phyloP scores from a whole-genome alignment of 2,113 vertebrate species.

The Dromaius novaehollandiae region DNA sequence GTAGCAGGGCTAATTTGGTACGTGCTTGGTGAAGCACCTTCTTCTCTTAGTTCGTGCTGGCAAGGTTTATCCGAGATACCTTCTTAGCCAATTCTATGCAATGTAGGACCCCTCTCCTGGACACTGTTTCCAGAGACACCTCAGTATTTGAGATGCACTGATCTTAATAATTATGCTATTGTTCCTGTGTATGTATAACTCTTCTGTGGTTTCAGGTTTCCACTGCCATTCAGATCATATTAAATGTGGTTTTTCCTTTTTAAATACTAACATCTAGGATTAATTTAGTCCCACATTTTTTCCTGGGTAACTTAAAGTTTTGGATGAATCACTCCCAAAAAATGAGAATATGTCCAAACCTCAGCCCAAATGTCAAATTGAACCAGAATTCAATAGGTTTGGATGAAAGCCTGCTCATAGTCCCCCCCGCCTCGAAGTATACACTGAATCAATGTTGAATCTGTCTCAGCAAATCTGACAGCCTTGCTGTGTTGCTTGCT shows the following conservation, averaged over 20 bases:
- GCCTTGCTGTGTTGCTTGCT: not conserved
- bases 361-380: slow-evolving; percentile 39
- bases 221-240: slow-evolving; percentile 34
- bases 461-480: slow-evolving; percentile 42
- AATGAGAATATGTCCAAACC: slow-evolving; percentile 58
- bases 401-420: slow-evolving; percentile 52
- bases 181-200: slow-evolving; percentile 19
- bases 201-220: slow-evolving; percentile 50
- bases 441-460: slow-evolving; percentile 1
- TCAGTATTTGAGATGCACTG: not conserved
- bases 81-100: not conserved
- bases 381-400: slow-evolving; percentile 53
- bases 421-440: slow-evolving; percentile 14
- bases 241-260: slow-evolving; percentile 43
- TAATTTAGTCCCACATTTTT: slow-evolving; percentile 66
- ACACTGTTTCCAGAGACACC: not conserved
- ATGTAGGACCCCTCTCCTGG: not conserved
- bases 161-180: slow-evolving; percentile 9
- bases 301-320: slow-evolving; percentile 61
- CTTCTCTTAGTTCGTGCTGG: not conserved
- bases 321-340: slow-evolving; percentile 56
- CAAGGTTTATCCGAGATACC: not conserved
- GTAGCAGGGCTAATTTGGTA: not conserved
- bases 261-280: slow-evolving; percentile 60
- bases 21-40: not conserved